phyloP scores from a whole-genome alignment of 2,888 invertebrate genomes.

The Allacma fusca region DNA sequence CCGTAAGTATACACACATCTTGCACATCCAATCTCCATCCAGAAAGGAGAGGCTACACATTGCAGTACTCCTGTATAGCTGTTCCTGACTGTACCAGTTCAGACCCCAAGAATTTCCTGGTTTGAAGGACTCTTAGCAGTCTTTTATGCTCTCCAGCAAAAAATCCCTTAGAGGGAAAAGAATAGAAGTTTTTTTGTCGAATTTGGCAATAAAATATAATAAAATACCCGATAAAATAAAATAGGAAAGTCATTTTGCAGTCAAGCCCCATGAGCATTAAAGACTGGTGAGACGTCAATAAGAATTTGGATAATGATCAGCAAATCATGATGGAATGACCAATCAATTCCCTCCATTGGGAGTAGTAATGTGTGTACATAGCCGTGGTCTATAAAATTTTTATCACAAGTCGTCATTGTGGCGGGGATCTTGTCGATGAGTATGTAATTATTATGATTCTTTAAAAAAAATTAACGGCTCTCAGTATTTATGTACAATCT shows the following conservation, averaged over 20 bases:
- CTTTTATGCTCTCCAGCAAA: neutral
- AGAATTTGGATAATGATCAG: slow-evolving; percentile 9
- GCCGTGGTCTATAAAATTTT: neutral
- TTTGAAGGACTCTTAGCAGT: neutral
- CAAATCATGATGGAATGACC: slow-evolving; percentile 11
- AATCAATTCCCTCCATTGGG: neutral
- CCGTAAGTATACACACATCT: neutral
- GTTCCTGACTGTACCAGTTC: no score
- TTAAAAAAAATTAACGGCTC: neutral
- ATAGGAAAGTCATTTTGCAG: neutral
- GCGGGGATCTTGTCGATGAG: neutral
- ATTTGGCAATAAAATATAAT: neutral
- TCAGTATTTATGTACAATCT: no score
- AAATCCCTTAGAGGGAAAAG: neutral
- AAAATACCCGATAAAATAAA: slow-evolving; percentile 2
- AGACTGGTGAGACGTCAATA: slow-evolving; percentile 8
- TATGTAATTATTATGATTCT: neutral
- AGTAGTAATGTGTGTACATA: no score
- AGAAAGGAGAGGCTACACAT: no score
- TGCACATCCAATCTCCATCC: no score
- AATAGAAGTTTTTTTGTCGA: neutral
- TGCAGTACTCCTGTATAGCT: no score
- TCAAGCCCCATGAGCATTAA: neutral
- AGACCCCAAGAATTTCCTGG: slow-evolving; percentile 16
- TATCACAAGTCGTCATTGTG: slow-evolving; percentile 1